Evolutionary conservation across 2,113 vertebrate species (phyloP).

Genomic region (Strix uralensis): DNA sequence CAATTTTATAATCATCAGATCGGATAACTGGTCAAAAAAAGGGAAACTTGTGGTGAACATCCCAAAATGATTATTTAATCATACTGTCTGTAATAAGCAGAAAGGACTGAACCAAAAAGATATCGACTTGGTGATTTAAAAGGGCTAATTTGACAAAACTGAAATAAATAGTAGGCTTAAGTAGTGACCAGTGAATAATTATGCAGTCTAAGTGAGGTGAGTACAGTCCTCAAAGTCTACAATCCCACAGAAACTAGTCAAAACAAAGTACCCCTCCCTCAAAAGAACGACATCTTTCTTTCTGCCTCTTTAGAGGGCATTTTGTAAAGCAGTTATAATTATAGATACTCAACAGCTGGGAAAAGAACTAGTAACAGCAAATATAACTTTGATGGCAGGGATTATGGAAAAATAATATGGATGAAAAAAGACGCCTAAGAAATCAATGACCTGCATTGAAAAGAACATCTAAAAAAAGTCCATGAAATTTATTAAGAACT

Average conservation of each 20-base stretch:
- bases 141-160: not conserved
- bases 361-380: slow-evolving; percentile 25
- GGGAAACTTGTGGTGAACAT: not conserved
- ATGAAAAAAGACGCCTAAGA: slow-evolving; percentile 16
- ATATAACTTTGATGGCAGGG: slow-evolving; percentile 14
- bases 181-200: not conserved
- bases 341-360: slow-evolving; percentile 48
- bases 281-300: not conserved
- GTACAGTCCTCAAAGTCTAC: not conserved
- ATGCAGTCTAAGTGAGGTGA: not conserved
- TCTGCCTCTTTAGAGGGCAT: not conserved
- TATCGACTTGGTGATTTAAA: not conserved
- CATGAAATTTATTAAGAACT: not conserved
- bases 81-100: not conserved
- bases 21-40: not conserved
- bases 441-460: not conserved
- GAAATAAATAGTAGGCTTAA: not conserved
- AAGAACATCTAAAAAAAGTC: not conserved
- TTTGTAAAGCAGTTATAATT: slow-evolving; percentile 36
- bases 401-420: slow-evolving; percentile 36
- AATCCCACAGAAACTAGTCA: not conserved
- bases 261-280: not conserved
- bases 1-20: not conserved
- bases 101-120: not conserved
- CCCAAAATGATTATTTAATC: not conserved